Evolutionary conservation across 1,140 invertebrate species (phyloP), one percentile per base, ranked within the genome.

Genomic region (Trachymyrmex cornetzi): DNA sequence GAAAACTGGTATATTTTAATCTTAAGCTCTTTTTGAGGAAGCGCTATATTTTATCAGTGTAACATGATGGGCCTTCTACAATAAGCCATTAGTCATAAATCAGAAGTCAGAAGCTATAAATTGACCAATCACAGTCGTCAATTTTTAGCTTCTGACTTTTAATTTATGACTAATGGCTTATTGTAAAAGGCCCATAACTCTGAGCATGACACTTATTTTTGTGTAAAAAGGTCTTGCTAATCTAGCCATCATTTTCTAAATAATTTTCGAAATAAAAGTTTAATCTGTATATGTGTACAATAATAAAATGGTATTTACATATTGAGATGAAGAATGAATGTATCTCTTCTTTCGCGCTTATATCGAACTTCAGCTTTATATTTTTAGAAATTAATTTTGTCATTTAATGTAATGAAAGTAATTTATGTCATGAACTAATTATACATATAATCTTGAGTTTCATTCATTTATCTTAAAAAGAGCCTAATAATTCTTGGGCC

Each of bases 1-100:
- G 14, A 87, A 71, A 59, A 59, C 24, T 84, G 27, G n/a, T 79
- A 61, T 75, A 19, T 38, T 87, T 22, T 85, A 89, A 88, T 80
- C 19, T 77, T 81, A 81, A 81, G 34, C 74, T 27, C 55, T 50
- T 44, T 69, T 61, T 27, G 44, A 77, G 66, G 59, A 89, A 71
- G 44, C 14, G 53, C 50, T 38, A 11, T 79, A 44, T 79, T 48
- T 22, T 34, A 61, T 48, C 9, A 55, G 11, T 61, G 48, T 82
- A 55, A 22, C 22, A 48, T n/a, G n/a, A n/a, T n/a, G n/a, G n/a
- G n/a, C 30, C 5, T 34, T 34, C 30, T 34, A 34, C 0, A 34
- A 34, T 34, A 34, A 34, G 5, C 5, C 30, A 34, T 34, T 34
- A 34, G 30, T 34, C 30, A 34, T 34, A 34, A 34, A 34, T 34